These are phyloP conservation scores for Drosophila niveifrons DNA, from an alignment of 2,888 invertebrate genomes.

Conservation along the genomic window DNA sequence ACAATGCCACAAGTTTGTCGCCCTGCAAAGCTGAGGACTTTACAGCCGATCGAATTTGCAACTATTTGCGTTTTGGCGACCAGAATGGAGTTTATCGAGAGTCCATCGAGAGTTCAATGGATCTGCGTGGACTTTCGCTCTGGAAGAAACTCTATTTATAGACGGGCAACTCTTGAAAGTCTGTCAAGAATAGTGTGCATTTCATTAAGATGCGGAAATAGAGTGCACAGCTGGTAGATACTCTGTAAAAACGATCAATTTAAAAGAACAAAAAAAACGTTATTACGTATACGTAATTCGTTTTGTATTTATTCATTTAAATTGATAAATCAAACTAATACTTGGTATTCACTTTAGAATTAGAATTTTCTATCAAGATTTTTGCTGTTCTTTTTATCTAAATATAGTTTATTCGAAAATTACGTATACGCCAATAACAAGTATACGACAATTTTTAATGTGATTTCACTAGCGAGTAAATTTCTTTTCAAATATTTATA, in stretches of 20 bases:
- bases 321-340: no score
- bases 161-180: not conserved
- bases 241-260: not conserved
- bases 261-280: not conserved
- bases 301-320: not conserved
- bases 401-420: no score
- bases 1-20: slow-evolving; percentile 15
- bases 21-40: slow-evolving; percentile 59
- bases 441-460: no score
- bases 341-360: not conserved
- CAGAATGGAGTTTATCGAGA: slow-evolving; percentile 43
- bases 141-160: slow-evolving; percentile 57
- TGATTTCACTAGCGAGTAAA: no score
- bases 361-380: no score
- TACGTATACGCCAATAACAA: no score
- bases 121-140: slow-evolving; percentile 40
- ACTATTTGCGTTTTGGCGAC: slow-evolving; percentile 74
- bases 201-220: not conserved
- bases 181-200: not conserved
- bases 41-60: slow-evolving; percentile 65
- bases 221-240: not conserved
- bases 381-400: no score
- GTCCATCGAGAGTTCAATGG: slow-evolving; percentile 36
- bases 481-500: no score
- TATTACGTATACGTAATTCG: not conserved